These are phyloP conservation scores for Tachycineta bicolor DNA, from an alignment of 2,113 vertebrate genomes.

Conservation along the genomic window DNA sequence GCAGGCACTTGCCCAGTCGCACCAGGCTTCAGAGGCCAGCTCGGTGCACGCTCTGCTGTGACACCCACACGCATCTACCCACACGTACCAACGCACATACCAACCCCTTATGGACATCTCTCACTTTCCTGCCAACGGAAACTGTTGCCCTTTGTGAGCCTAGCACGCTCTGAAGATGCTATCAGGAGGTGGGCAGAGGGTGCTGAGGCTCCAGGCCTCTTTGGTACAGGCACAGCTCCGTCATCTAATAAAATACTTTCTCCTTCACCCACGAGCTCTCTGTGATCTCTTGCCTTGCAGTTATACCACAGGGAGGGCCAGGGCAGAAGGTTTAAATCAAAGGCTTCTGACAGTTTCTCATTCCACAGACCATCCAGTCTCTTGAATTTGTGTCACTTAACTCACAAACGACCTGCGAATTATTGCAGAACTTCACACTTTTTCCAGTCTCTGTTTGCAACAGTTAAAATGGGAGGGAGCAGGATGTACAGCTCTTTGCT, in stretches of 20 bases:
- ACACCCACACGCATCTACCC: not conserved
- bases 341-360: not conserved
- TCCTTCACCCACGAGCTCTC: not conserved
- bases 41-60: accelerated
- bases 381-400: not conserved
- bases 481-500: not conserved
- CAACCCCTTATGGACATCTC: not conserved
- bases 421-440: not conserved
- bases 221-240: not conserved
- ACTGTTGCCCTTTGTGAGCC: constrained; percentile 36
- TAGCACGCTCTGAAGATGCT: not conserved
- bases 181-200: constrained; percentile 31
- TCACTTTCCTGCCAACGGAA: constrained; percentile 39
- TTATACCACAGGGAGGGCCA: not conserved
- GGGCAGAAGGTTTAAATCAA: not conserved
- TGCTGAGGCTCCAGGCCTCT: not conserved
- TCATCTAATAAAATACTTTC: not conserved
- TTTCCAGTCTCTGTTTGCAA: not conserved
- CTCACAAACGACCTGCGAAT: not conserved
- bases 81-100: not conserved
- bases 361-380: not conserved
- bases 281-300: not conserved
- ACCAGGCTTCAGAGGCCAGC: not conserved
- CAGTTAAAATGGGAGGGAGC: not conserved
- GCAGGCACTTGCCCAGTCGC: not conserved